Base-by-base conservation (phyloP, 2,797 vertebrate genomes). In the Nannoperca australis region DNA sequence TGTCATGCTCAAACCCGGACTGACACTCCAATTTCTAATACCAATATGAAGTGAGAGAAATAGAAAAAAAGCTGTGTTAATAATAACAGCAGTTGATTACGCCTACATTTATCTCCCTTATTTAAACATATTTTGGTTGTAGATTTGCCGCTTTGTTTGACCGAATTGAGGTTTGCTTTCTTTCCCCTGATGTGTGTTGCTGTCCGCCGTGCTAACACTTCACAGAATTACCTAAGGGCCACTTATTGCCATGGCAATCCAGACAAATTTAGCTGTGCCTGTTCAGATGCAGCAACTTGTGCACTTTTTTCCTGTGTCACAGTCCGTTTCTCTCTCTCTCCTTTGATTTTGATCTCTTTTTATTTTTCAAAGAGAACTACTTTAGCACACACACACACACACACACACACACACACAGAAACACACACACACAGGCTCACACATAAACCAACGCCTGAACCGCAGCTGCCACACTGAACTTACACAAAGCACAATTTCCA, bases 261-360 rank as follows among this genome's bases (percentile, higher is more conserved):
- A 59, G 51, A 62, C 32, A 61, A 71, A 60, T 45, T 76, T 14
- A 32, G 59, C 47, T 30, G 24, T 49, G 4, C 15, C 18, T 65
- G n/a, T 73, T 81, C 11, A 66, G 65, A 82, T 5, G 32, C 55
- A 38, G 7, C 44, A 72, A 14, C 58, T 69, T 76, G 55, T 66
- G 24, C 54, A 13, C 15, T 73, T 59, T 51, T 24, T 47, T 24
- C 67, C 65, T 13, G 20, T 3, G 4, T 18, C 67, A 56, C 32
- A 49, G 22, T 38, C 55, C 24, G 12, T 11, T 51, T 36, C 27
- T 13, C 1, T 22, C 17, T 56, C 11, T 42, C 38, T 73, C 36
- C 36, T 67, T 62, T 64, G 30, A 59, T 51, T 51, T n/a, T 38
- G 8, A 38, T 38, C 36, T 47, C 12, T 42, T 32, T 76, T 51